phyloP scores from a whole-genome alignment of 2,888 invertebrate species.

The Melikaiella ostensackeni region DNA sequence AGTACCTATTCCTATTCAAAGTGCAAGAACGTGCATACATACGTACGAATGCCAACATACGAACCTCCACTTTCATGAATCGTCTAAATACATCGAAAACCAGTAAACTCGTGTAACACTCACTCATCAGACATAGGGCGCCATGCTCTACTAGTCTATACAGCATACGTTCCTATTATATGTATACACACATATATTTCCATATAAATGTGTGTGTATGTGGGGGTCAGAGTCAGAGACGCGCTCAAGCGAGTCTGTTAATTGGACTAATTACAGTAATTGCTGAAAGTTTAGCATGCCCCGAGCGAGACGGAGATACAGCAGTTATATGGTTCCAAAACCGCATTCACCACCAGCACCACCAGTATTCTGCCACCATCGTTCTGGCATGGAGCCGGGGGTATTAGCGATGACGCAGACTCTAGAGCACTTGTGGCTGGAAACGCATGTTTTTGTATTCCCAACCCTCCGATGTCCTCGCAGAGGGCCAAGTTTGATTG shows the following conservation, averaged over 20 bases:
- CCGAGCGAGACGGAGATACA: conserved; percentile 53
- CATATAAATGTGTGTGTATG: background rate
- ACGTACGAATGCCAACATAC: background rate
- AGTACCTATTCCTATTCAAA: background rate
- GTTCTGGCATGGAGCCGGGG: conserved; percentile 63
- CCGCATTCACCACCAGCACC: conserved; percentile 61
- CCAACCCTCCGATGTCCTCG: conserved; percentile 39
- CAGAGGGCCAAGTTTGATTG: conserved; percentile 56
- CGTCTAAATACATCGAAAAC: background rate
- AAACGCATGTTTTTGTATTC: conserved; percentile 70
- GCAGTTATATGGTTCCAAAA: conserved; percentile 66
- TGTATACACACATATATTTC: background rate
- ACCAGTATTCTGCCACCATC: conserved; percentile 36
- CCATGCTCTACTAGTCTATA: background rate
- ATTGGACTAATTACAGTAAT: conserved; percentile 78
- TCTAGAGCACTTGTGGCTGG: conserved; percentile 65
- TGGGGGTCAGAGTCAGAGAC: conserved; percentile 65
- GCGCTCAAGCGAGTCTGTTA: conserved; percentile 76
- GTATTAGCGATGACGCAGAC: conserved; percentile 69
- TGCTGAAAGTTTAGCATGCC: conserved; percentile 76
- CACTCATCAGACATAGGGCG: background rate
- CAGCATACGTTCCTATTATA: background rate
- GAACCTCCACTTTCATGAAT: background rate
- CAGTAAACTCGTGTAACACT: background rate
- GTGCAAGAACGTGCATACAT: background rate